Evolutionary conservation across 2,113 vertebrate genomes (phyloP).

Genomic region (Prietella phreatophila): DNA sequence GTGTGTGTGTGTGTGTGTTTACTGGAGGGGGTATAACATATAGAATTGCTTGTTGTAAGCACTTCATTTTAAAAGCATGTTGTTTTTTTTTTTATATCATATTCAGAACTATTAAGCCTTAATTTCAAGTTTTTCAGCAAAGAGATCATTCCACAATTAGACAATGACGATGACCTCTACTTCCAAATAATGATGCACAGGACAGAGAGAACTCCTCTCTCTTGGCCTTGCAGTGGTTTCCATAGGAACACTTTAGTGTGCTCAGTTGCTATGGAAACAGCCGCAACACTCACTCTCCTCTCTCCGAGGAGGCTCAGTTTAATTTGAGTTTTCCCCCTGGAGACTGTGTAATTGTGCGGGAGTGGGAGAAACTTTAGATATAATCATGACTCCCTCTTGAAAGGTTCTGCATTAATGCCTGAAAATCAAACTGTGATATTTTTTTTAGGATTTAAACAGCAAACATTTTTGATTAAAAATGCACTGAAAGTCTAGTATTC

Average conservation of each 20-base stretch:
- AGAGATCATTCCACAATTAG: background rate
- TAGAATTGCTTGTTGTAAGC: background rate
- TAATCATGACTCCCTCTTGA: background rate
- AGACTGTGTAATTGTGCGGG: background rate
- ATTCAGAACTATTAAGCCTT: background rate
- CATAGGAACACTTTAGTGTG: conserved; percentile 49
- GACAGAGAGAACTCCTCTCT: conserved; percentile 16
- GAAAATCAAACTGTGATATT: background rate
- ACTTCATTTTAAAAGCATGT: background rate
- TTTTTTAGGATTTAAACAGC: background rate
- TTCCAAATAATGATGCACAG: background rate
- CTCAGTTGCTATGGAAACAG: conserved; percentile 42
- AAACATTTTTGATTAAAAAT: background rate
- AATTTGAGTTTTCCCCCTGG: background rate
- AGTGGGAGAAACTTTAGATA: background rate
- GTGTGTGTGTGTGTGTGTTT: background rate
- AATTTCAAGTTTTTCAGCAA: background rate
- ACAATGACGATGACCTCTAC: conserved; percentile 1
- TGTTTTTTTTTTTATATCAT: background rate
- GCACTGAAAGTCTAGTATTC: background rate
- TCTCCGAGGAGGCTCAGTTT: conserved; percentile 11
- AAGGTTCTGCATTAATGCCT: background rate
- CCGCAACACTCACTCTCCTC: conserved; percentile 23
- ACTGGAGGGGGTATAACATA: background rate
- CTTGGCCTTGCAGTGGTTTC: conserved; percentile 33